phyloP scores from a whole-genome alignment of 2,888 invertebrate genomes.

The Hemaris fuciformis region DNA sequence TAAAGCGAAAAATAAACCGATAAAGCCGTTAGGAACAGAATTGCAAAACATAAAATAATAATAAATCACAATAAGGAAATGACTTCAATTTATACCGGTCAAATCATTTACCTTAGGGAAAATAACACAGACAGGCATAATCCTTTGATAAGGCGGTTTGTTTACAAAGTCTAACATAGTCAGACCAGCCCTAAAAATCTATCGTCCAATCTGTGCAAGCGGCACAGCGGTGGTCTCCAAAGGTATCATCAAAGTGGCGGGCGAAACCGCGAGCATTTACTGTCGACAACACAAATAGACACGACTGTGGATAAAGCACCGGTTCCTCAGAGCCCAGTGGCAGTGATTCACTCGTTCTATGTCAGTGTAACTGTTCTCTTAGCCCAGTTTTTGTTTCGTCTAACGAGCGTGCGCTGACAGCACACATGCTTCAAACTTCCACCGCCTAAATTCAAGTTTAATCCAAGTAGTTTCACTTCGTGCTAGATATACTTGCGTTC shows the following conservation, averaged over 20 bases:
- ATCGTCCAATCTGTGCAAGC: conserved; percentile 44
- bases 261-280: conserved; percentile 14
- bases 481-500: neutral
- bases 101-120: neutral
- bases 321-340: conserved; percentile 33
- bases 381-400: conserved; percentile 34
- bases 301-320: conserved; percentile 28
- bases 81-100: neutral
- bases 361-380: conserved; percentile 42
- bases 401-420: neutral
- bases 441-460: conserved; percentile 6
- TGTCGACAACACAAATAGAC: conserved; percentile 15
- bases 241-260: conserved; percentile 47
- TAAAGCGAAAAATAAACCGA: neutral
- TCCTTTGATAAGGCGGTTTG: neutral
- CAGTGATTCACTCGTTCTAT: conserved; percentile 38
- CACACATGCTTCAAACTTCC: neutral
- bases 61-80: neutral
- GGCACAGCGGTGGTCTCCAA: conserved; percentile 44
- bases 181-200: conserved; percentile 41
- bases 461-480: neutral
- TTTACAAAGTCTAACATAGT: neutral
- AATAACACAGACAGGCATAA: neutral
- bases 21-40: no score
- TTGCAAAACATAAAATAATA: neutral